A percentile compares a stretch with the other conserved stretches of the same genome.
phyloP scores from a whole-genome alignment of 2,888 invertebrate species.

The Drosophila falleni region DNA sequence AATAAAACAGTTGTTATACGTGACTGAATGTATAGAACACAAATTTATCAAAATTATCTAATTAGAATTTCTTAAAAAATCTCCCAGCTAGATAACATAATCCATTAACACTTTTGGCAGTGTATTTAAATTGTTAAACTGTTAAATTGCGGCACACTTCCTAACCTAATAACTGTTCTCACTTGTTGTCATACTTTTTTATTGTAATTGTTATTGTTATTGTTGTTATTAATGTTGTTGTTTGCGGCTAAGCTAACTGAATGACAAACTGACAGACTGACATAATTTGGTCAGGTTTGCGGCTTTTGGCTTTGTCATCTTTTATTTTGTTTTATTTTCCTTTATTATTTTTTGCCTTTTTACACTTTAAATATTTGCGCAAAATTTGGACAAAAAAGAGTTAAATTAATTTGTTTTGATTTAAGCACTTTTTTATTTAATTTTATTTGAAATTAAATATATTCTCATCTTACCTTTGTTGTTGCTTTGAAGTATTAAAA shows the following conservation, averaged over 20 bases:
- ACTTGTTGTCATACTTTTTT: conserved; percentile 4
- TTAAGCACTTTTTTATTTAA: not conserved
- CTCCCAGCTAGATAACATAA: not conserved
- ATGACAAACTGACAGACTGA: conserved; percentile 27
- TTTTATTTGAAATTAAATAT: not conserved
- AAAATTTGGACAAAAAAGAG: conserved; percentile 1
- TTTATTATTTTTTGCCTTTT: conserved; percentile 24
- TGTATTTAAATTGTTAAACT: not conserved
- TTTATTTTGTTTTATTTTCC: not conserved
- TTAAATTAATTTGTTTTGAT: not conserved
- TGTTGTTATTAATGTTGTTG: conserved; percentile 10
- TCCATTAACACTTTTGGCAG: conserved; percentile 5
- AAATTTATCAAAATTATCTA: too few species aligned
- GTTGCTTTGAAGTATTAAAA: conserved; percentile 21
- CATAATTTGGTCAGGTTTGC: conserved; percentile 55
- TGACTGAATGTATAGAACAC: too few species aligned
- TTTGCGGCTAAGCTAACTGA: conserved; percentile 6
- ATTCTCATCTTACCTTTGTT: conserved; percentile 1
- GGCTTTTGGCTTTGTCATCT: conserved; percentile 17
- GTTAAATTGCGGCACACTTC: not conserved
- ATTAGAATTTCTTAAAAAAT: too few species aligned
- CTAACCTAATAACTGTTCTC: conserved; percentile 5
- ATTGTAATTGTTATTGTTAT: not conserved
- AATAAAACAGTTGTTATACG: too few species aligned
- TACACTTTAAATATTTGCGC: conserved; percentile 24